phyloP scores from a whole-genome alignment of 2,888 invertebrate genomes.

The Disparrhopalites patrizii region DNA sequence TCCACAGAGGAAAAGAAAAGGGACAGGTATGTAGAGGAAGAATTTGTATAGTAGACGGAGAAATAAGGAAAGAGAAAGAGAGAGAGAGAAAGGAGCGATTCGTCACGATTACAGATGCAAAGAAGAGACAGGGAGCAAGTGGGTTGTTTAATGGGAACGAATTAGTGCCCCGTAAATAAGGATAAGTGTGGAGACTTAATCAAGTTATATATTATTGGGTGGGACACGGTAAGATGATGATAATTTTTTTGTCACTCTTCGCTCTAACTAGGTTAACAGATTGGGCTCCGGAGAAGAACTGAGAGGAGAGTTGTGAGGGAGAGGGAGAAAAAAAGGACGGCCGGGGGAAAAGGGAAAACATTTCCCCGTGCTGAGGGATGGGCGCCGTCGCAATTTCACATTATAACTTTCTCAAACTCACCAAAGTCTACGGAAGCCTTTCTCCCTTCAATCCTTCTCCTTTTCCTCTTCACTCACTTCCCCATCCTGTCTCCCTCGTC shows the following conservation, averaged over 20 bases:
- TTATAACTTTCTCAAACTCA: slow-evolving; percentile 25
- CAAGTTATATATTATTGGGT: neutral
- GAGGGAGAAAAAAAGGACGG: no score
- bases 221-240: neutral
- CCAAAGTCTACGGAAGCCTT: neutral
- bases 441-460: neutral
- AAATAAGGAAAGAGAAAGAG: neutral
- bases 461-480: no score
- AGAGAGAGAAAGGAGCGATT: neutral
- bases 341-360: no score
- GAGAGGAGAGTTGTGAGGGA: slow-evolving; percentile 30
- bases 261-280: slow-evolving; percentile 34
- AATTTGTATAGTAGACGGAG: neutral
- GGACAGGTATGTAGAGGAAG: neutral
- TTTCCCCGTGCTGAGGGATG: slow-evolving; percentile 34
- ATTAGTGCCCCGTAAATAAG: slow-evolving; percentile 20
- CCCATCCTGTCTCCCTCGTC: no score
- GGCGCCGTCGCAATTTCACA: slow-evolving; percentile 42
- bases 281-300: slow-evolving; percentile 40
- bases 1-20: neutral
- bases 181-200: slow-evolving; percentile 22
- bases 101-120: neutral
- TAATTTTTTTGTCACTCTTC: slow-evolving; percentile 13
- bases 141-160: slow-evolving; percentile 13
- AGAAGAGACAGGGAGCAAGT: neutral